These are phyloP conservation scores for Cloeon dipterum DNA, from an alignment of 2,888 invertebrate genomes.

Conservation along the genomic window DNA sequence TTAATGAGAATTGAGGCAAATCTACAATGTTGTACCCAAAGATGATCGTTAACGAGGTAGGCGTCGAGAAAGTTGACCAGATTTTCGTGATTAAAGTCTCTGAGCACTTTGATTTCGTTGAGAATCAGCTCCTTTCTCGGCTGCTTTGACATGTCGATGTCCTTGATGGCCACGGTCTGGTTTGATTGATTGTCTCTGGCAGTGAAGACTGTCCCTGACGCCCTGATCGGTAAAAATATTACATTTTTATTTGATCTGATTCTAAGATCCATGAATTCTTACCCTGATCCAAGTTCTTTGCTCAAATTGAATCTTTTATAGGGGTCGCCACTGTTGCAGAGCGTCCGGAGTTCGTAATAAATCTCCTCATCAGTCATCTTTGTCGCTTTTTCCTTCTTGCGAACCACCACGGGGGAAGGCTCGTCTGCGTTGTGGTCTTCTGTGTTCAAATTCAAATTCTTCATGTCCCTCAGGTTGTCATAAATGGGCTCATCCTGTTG, in stretches of 20 bases:
- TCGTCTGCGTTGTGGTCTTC: constrained; percentile 19
- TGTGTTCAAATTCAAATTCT: constrained; percentile 13
- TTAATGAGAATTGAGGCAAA: background rate
- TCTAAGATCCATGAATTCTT: constrained; percentile 4
- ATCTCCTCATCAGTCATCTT: constrained; percentile 46
- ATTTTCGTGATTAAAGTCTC: constrained; percentile 80
- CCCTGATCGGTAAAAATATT: constrained; percentile 19
- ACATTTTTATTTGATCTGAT: constrained; percentile 3
- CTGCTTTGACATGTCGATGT: constrained; percentile 86
- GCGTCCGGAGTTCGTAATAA: constrained; percentile 47
- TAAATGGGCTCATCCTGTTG: background rate
- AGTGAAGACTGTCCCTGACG: constrained; percentile 79
- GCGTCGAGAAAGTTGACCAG: constrained; percentile 88
- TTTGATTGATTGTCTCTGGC: constrained; percentile 53
- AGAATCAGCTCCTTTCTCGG: constrained; percentile 88
- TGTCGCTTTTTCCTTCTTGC: constrained; percentile 31
- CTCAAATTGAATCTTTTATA: constrained; percentile 52
- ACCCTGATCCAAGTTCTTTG: constrained; percentile 72
- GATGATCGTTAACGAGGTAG: constrained; percentile 71
- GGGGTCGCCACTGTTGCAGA: constrained; percentile 69
- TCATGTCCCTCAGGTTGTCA: constrained; percentile 7
- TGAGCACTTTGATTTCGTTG: constrained; percentile 81
- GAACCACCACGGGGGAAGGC: constrained; percentile 20
- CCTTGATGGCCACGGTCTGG: constrained; percentile 79
- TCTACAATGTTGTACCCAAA: too few species aligned